Base-by-base conservation (phyloP, 2,797 vertebrate species). In the Lagocephalus sceleratus region DNA sequence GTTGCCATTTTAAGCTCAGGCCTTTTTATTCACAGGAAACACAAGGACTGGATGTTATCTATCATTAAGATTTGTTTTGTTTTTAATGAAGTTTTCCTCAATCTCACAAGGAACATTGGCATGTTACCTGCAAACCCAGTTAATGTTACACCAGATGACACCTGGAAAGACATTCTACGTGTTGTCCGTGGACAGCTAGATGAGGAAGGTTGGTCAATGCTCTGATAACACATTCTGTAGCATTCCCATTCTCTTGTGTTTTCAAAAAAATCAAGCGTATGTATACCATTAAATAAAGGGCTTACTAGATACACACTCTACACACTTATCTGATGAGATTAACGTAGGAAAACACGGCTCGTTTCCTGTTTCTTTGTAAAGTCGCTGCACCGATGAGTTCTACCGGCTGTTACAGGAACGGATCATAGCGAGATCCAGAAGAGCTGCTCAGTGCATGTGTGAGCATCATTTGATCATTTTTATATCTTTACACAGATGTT, bases 221-320 rank as follows among this genome's bases (percentile, higher is more conserved):
- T 42, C 40, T 3, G 40, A n/a, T 40, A 14, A 40, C 40, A 8
- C 40, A 19, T 68, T 72, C 69, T 53, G 81, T 82, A 79, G 78
- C 67, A 85, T 75, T 67, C 67, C 63, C 75, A 76, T 74, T 39
- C 47, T 79, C 68, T 63, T 51, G 58, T 54, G 59, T 66, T 60
- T 48, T 66, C 48, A 23, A 65, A 63, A 65, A 63, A 54, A 71
- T 77, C 54, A 46, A 49, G 69, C 52, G 39, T 48, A 65, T 66
- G 59, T 79, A n/a, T n/a, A 60, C 79, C 87, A 88, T 85, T 66
- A 84, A 81, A 78, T 82, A 87, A 88, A 87, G 85, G 87, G 85
- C 84, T 87, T 86, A 71, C 77, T 66, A 79, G 32, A 35, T 10
- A 73, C 59, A 85, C 61, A 75, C 42, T 76, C 73, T 68, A 60